Conservation (phyloP, 2,113 vertebrate genomes). For the Ciconia maguari region DNA sequence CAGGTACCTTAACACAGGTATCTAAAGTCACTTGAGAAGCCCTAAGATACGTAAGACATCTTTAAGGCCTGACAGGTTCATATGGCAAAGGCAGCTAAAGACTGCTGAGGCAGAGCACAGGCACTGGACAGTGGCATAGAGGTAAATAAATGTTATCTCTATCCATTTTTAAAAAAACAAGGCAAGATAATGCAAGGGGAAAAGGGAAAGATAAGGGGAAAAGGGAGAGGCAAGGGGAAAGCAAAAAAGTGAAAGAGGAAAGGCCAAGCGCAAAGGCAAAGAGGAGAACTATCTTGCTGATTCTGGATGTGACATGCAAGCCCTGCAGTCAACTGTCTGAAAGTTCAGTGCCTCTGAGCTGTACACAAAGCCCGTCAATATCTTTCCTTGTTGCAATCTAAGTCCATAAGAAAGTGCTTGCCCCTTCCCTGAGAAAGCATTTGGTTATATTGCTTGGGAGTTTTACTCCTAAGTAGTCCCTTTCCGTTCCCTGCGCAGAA, state of each 20-base stretch:
- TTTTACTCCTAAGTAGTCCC: neutral
- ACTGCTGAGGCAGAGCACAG: neutral
- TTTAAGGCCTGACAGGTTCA: neutral
- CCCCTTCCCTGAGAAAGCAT: neutral
- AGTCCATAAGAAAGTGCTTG: neutral
- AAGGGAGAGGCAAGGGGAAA: neutral
- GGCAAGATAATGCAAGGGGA: neutral
- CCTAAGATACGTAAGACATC: neutral
- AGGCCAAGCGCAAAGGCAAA: neutral
- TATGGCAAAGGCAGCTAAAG: neutral
- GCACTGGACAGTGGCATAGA: neutral
- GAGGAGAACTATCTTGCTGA: neutral
- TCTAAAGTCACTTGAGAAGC: neutral
- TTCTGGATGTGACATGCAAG: neutral
- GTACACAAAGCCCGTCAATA: neutral
- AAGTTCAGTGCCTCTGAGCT: neutral
- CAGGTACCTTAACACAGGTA: neutral
- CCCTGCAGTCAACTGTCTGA: neutral
- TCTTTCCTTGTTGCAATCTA: neutral
- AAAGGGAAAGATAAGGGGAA: neutral
- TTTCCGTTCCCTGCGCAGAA: neutral
- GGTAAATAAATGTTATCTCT: neutral
- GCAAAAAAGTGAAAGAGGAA: neutral
- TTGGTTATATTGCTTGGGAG: neutral
- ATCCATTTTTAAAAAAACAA: neutral